A percentile compares a stretch with the other conserved stretches of the same genome.
These are phyloP conservation scores for Thunnus albacares DNA, from an alignment of 2,797 vertebrate genomes.

Conservation along the genomic window DNA sequence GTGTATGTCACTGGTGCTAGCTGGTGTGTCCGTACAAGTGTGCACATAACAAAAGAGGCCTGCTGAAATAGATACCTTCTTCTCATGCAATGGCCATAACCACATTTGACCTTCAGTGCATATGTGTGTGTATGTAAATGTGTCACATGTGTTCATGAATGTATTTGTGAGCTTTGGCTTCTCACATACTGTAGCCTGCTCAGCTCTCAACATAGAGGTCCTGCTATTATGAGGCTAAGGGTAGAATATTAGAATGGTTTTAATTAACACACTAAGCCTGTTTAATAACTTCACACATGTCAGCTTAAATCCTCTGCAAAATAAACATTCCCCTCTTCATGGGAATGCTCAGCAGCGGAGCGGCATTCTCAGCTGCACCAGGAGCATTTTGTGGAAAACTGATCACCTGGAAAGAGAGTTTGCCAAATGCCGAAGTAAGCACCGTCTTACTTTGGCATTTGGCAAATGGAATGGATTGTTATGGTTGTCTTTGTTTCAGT, in stretches of 20 bases:
- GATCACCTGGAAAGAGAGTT: conserved; percentile 58
- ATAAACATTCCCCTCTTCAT: conserved; percentile 72
- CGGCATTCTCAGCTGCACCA: conserved; percentile 82
- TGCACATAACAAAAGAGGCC: conserved; percentile 36
- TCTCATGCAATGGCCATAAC: conserved; percentile 58
- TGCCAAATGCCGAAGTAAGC: no score
- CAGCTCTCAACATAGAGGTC: conserved; percentile 43
- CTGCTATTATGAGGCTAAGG: conserved; percentile 70
- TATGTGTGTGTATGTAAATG: conserved; percentile 23
- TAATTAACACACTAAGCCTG: conserved; percentile 67
- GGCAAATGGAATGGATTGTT: conserved; percentile 44
- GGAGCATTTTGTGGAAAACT: conserved; percentile 71
- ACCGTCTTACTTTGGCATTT: conserved; percentile 41
- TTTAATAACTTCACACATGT: conserved; percentile 79
- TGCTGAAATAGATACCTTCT: conserved; percentile 64
- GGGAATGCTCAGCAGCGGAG: conserved; percentile 51
- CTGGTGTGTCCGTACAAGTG: not conserved
- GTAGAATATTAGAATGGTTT: conserved; percentile 73
- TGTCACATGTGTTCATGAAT: conserved; percentile 52
- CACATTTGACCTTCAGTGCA: conserved; percentile 70
- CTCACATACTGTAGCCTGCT: conserved; percentile 36
- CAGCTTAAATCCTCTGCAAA: conserved; percentile 70
- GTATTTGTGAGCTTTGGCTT: conserved; percentile 42
- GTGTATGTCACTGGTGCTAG: not conserved
- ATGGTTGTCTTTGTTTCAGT: conserved; percentile 47